A percentile compares a stretch with the other conserved stretches of the same genome.
Evolutionary conservation across 2,888 invertebrate genomes (phyloP).

Genomic region (Seira sanloemensis): DNA sequence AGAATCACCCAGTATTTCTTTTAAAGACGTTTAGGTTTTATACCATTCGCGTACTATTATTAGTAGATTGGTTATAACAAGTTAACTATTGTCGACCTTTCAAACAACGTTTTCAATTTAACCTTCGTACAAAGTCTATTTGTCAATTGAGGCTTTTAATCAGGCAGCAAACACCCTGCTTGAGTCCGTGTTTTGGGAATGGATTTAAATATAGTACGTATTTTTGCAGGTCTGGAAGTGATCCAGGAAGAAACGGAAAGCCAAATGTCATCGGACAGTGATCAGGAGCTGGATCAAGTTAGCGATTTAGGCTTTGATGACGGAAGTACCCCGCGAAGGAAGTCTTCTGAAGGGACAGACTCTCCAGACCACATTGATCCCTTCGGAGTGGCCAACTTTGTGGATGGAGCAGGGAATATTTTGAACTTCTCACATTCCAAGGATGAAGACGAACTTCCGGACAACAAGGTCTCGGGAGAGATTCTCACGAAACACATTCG

Average conservation of each 20-base stretch:
- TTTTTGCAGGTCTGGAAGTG: slow-evolving; percentile 71
- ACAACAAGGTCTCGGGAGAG: slow-evolving; percentile 62
- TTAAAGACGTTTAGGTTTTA: background rate
- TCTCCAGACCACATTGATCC: slow-evolving; percentile 47
- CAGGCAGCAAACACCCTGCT: background rate
- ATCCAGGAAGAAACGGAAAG: slow-evolving; percentile 74
- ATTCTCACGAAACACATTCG: slow-evolving; percentile 71
- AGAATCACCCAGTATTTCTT: background rate
- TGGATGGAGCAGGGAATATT: slow-evolving; percentile 27
- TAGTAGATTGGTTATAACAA: background rate
- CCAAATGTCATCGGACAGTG: slow-evolving; percentile 73
- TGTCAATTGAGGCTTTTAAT: too few species aligned
- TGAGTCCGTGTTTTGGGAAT: background rate
- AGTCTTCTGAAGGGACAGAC: slow-evolving; percentile 24
- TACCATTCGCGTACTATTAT: background rate
- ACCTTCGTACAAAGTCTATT: too few species aligned
- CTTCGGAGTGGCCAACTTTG: slow-evolving; percentile 49
- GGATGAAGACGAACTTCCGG: slow-evolving; percentile 36
- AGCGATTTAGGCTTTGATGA: slow-evolving; percentile 40
- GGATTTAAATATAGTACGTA: too few species aligned
- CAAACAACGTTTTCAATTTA: too few species aligned
- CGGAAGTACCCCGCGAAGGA: slow-evolving; percentile 22
- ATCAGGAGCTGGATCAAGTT: slow-evolving; percentile 69
- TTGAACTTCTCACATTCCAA: slow-evolving; percentile 32
- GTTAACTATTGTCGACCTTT: too few species aligned